Conservation (phyloP, 37 sponge, comb jelly and placozoan species). For the Cliona cf. orientalis region DNA sequence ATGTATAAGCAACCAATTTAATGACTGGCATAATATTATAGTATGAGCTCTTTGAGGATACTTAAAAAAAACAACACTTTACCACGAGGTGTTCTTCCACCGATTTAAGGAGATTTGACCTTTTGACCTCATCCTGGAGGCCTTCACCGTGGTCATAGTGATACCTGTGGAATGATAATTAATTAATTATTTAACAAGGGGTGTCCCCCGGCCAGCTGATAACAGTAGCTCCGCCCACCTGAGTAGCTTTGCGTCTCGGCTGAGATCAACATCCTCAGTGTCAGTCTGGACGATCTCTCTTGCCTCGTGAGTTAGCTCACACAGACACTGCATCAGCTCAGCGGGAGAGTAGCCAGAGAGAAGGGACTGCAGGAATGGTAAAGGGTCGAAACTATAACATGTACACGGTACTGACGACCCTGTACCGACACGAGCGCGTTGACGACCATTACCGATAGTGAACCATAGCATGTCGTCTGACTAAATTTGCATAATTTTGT, state of each 20-base stretch:
- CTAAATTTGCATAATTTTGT: too few species aligned
- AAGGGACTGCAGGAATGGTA: conserved; percentile 21
- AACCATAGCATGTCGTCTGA: background rate
- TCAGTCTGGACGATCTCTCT: background rate
- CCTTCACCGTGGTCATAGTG: conserved; percentile 7
- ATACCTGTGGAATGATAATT: background rate
- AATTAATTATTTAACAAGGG: background rate
- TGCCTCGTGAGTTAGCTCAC: background rate
- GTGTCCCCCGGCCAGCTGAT: too few species aligned
- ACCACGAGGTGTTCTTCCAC: conserved; percentile 58
- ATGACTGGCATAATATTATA: too few species aligned
- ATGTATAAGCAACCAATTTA: too few species aligned
- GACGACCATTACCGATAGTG: background rate
- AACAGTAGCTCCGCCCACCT: too few species aligned
- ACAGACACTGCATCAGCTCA: conserved; percentile 12
- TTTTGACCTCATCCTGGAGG: background rate
- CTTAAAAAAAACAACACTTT: background rate
- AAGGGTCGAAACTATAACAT: background rate
- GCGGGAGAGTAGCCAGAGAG: background rate
- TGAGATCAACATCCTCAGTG: conserved; percentile 41
- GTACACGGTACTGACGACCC: background rate
- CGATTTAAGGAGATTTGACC: conserved; percentile 22
- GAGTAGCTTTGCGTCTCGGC: conserved; percentile 27
- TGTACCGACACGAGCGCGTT: too few species aligned
- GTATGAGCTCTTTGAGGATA: background rate